phyloP scores from a whole-genome alignment of 2,113 vertebrate genomes.

The Vicugna pacos region DNA sequence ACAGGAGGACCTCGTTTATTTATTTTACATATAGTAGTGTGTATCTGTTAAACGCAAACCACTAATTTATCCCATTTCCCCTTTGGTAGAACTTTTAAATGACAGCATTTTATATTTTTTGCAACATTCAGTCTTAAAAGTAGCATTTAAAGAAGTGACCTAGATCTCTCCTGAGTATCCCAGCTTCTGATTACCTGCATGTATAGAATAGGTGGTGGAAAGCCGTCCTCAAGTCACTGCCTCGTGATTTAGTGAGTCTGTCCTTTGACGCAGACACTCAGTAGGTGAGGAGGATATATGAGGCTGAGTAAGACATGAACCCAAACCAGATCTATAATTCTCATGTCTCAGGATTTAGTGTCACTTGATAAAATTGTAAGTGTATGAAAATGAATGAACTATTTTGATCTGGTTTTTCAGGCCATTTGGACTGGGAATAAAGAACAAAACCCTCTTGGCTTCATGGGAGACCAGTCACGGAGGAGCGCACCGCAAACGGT shows the following conservation, averaged over 20 bases:
- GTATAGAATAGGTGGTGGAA: neutral
- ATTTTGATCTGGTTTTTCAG: neutral
- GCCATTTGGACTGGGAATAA: neutral
- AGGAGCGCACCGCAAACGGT: too few relatives aligned
- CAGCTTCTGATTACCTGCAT: neutral
- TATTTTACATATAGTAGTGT: too few relatives aligned
- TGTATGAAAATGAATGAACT: neutral
- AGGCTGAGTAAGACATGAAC: neutral
- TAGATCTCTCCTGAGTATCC: neutral
- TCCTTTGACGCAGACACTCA: neutral
- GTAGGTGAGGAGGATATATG: neutral
- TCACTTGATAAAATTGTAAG: neutral
- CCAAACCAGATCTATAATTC: neutral
- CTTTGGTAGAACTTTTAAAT: neutral
- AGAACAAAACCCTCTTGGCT: neutral
- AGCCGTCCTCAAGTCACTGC: neutral
- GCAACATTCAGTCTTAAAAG: neutral
- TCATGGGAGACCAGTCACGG: rapidly evolving
- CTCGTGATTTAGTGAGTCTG: neutral
- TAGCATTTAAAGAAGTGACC: neutral
- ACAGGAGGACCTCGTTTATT: too few relatives aligned
- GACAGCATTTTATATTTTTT: neutral
- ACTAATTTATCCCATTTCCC: too few relatives aligned
- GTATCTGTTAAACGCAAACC: too few relatives aligned
- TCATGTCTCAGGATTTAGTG: neutral